Percentiles rank a stretch among this genome's conserved stretches.
Evolutionary conservation across 2,888 invertebrate genomes (phyloP).

Genomic region (Cryptocheilus praepositus): DNA sequence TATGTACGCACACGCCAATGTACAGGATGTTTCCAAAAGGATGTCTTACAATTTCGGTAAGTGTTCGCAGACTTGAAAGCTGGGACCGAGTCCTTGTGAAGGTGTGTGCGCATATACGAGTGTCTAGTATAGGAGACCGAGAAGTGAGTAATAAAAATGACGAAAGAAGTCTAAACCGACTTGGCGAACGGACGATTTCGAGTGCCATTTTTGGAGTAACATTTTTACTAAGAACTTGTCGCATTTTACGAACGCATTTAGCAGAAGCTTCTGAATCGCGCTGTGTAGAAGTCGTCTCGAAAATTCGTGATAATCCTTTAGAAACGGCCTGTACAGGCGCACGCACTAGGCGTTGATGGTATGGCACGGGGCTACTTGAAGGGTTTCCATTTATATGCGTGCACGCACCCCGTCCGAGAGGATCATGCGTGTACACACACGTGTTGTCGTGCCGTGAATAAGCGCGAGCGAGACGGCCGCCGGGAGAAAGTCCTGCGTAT

Average conservation of each 20-base stretch:
- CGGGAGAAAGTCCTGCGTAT: conserved; percentile 38
- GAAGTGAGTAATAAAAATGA: too few species aligned
- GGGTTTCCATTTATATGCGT: conserved; percentile 73
- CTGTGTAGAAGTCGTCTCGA: too few species aligned
- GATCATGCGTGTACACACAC: conserved; percentile 2
- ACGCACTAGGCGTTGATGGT: conserved; percentile 5
- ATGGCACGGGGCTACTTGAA: conserved; percentile 67
- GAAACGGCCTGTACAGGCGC: conserved; percentile 30
- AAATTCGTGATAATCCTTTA: conserved; percentile 1
- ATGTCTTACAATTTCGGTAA: background rate
- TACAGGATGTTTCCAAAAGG: too few species aligned
- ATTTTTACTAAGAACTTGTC: too few species aligned
- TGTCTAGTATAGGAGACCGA: too few species aligned
- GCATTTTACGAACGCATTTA: too few species aligned
- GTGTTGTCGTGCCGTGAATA: background rate
- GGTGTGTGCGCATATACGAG: too few species aligned
- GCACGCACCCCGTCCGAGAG: conserved; percentile 50
- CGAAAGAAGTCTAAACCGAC: too few species aligned
- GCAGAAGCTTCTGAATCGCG: too few species aligned
- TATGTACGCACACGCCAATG: conserved; percentile 46
- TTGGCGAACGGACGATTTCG: too few species aligned
- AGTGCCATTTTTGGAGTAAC: too few species aligned
- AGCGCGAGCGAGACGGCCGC: background rate
- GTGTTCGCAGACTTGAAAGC: conserved; percentile 21
- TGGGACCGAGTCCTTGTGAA: background rate